phyloP scores from a whole-genome alignment of 2,113 vertebrate species.

The Pomatorhinus ruficollis region DNA sequence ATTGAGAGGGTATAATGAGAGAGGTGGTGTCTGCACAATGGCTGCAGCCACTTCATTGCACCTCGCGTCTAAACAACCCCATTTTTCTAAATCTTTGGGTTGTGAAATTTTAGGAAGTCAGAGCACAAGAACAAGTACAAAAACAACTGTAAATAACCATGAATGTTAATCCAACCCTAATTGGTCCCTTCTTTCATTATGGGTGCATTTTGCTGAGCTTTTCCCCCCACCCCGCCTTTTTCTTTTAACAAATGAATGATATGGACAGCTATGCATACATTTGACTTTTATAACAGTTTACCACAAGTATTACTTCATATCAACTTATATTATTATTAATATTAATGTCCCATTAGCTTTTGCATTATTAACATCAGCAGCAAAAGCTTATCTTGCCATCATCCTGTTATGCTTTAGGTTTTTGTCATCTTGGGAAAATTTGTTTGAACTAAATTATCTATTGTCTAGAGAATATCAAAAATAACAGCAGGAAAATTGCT shows the following conservation, averaged over 20 bases:
- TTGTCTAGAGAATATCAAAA: slow-evolving; percentile 54
- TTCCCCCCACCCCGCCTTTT: background rate
- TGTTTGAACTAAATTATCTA: slow-evolving; percentile 68
- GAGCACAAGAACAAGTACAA: slow-evolving; percentile 97
- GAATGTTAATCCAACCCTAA: slow-evolving; percentile 99
- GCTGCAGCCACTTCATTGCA: slow-evolving; percentile 95
- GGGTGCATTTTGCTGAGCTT: slow-evolving; percentile 84
- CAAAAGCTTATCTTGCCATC: slow-evolving; percentile 37
- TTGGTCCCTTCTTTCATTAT: slow-evolving; percentile 94
- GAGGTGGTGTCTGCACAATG: slow-evolving; percentile 99
- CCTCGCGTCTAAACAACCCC: slow-evolving; percentile 97
- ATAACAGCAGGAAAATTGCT: slow-evolving; percentile 48
- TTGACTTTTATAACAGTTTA: slow-evolving; percentile 68
- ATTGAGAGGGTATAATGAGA: slow-evolving; percentile 99
- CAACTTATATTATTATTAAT: slow-evolving; percentile 50
- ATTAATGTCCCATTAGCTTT: slow-evolving; percentile 62
- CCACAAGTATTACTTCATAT: slow-evolving; percentile 48
- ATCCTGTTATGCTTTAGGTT: slow-evolving; percentile 43
- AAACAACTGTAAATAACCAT: slow-evolving; percentile 99
- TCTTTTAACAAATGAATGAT: slow-evolving; percentile 76
- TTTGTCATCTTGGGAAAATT: slow-evolving; percentile 45
- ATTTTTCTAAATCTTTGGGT: slow-evolving; percentile 89
- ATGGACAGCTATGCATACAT: slow-evolving; percentile 67
- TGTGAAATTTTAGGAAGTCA: slow-evolving; percentile 95
- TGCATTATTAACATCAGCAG: slow-evolving; percentile 26